A percentile compares a stretch with the other conserved stretches of the same genome.
These are phyloP conservation scores for Melospiza melodia DNA, from an alignment of 2,113 vertebrate genomes.

Conservation along the genomic window DNA sequence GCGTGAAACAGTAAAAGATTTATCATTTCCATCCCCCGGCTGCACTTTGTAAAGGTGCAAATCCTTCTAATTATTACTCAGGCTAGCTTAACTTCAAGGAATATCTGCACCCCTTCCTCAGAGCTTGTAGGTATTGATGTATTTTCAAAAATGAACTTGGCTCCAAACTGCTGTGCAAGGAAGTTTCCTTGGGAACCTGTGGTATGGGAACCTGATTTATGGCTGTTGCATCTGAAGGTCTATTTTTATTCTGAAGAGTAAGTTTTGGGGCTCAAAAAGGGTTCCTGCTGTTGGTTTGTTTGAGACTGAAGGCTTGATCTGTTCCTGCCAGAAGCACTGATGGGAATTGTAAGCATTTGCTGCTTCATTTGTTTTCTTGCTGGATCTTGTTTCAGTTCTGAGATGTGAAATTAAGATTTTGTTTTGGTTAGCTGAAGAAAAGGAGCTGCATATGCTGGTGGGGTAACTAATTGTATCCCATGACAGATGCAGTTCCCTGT, in stretches of 20 bases:
- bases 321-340: not conserved
- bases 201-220: not conserved
- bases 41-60: not conserved
- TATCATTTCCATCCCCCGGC: not conserved
- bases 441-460: not conserved
- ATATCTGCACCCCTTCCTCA: not conserved
- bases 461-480: not conserved
- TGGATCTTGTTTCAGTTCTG: not conserved
- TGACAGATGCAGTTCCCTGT: not conserved
- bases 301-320: not conserved
- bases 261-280: not conserved
- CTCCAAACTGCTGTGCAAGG: not conserved
- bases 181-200: not conserved
- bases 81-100: not conserved
- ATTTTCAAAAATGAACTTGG: not conserved
- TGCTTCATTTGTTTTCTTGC: not conserved
- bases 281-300: not conserved
- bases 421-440: not conserved
- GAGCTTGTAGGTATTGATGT: fast-evolving
- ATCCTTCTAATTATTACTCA: not conserved
- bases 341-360: not conserved
- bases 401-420: not conserved
- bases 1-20: not conserved
- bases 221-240: not conserved
- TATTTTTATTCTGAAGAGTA: not conserved